Percentiles rank a stretch among this genome's conserved stretches.
phyloP scores from a whole-genome alignment of 2,888 invertebrate species.

The Synergus itoensis region DNA sequence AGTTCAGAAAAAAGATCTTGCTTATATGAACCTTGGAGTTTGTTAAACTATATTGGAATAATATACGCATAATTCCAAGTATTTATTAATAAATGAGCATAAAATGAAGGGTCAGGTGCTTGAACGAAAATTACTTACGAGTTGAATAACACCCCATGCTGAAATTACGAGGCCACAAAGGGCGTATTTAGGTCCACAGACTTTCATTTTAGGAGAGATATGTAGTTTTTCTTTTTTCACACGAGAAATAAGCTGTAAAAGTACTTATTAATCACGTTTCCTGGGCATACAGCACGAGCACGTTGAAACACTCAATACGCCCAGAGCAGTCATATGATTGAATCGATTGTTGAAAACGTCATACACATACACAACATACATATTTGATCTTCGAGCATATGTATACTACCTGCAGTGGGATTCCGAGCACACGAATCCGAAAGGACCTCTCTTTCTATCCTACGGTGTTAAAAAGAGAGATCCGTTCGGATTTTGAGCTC shows the following conservation, averaged over 20 bases:
- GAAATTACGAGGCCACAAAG: conserved; percentile 94
- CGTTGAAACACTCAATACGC: conserved; percentile 1
- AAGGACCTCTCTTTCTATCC: too few relatives aligned
- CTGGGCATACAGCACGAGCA: neutral
- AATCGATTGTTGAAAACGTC: conserved; percentile 24
- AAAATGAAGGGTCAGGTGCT: conserved; percentile 43
- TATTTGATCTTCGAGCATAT: too few relatives aligned
- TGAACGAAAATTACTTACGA: conserved; percentile 83
- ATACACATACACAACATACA: neutral
- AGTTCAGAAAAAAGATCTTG: neutral
- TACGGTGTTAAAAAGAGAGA: too few relatives aligned
- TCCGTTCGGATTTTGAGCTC: too few relatives aligned
- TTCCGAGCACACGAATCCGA: too few relatives aligned
- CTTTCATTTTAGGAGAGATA: conserved; percentile 80
- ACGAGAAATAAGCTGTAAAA: neutral
- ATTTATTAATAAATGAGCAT: conserved; percentile 37
- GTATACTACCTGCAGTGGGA: too few relatives aligned
- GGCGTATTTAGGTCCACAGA: conserved; percentile 96
- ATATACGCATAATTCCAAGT: neutral
- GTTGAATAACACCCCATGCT: conserved; percentile 96
- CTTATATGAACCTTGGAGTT: neutral
- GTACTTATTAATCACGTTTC: conserved; percentile 12
- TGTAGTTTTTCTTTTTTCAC: neutral
- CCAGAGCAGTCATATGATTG: conserved; percentile 39
- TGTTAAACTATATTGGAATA: neutral